Evolutionary conservation across 2,113 vertebrate genomes (phyloP), one percentile per base, ranked within the genome.

Genomic region (Struthidea cinerea): DNA sequence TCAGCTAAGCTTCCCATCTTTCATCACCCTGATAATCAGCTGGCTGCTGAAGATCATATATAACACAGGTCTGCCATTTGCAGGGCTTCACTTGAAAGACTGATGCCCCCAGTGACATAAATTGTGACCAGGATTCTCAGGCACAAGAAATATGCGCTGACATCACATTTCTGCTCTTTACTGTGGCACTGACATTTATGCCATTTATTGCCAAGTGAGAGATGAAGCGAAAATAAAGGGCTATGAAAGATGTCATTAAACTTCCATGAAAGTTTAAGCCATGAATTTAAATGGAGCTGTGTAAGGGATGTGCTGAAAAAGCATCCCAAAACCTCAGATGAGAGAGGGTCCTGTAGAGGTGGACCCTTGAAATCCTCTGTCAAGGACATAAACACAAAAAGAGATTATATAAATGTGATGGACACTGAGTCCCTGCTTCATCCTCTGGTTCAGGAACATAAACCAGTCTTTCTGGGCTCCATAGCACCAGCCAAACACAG

Each of bases 61-160:
- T 94, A 94, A 94, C 33, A 64, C 28, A 75, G 57, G 17, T 19
- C 83, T 96, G 70, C 67, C 83, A 87, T 94, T 94, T 97, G 50
- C 74, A 95, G 84, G 78, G 13, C 56, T 87, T 85, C 85, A 15
- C 41, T 41, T 49, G 77, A 67, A 77, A 90, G 92, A 94, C n/a
- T 92, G 80, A 94, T 95, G 77, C 30, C 37, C 59, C 39, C 30
- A 30, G 46, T 44, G 74, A 44, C 68, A 95, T 91, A 89, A 96
- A 97, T 95, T 95, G 52, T 84, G 53, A 46, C 47, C 76, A 74
- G 70, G 78, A 32, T 49, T 91, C 68, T 83, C 47, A 84, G 68
- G 83, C 37, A 82, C 67, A 71, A 74, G 84, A 87, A 91, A 87
- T 80, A 89, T 28, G 47, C 57, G 75, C 90, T 93, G 92, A 91